Evolutionary conservation across 2,113 vertebrate genomes (phyloP).

Genomic region (Passer domesticus): DNA sequence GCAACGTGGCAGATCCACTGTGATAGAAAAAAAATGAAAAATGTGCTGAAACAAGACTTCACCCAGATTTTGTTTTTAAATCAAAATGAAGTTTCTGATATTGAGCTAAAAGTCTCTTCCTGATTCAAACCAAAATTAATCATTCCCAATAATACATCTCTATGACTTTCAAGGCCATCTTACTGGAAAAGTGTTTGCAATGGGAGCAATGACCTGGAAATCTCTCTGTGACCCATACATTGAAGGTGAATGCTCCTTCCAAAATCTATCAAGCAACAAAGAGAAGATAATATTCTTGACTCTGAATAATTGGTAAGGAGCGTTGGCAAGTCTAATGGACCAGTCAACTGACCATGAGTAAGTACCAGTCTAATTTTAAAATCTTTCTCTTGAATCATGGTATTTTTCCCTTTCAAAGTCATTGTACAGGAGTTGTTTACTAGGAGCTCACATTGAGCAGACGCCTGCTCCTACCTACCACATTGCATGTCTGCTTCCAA

Average conservation of each 20-base stretch:
- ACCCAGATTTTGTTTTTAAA: neutral
- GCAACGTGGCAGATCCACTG: neutral
- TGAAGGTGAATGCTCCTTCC: neutral
- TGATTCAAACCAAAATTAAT: neutral
- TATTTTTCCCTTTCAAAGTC: neutral
- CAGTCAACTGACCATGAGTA: neutral
- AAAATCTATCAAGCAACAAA: neutral
- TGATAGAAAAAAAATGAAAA: neutral
- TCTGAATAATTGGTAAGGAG: neutral
- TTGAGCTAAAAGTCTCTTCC: neutral
- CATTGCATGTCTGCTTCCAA: conserved; percentile 37
- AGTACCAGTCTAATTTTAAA: neutral
- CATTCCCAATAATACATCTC: neutral
- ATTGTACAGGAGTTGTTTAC: neutral
- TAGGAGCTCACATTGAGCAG: conserved; percentile 1
- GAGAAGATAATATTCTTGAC: neutral
- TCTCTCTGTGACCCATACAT: neutral
- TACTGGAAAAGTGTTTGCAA: neutral
- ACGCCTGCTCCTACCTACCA: conserved; percentile 18
- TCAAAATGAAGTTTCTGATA: neutral
- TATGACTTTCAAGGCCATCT: neutral
- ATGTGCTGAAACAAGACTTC: neutral
- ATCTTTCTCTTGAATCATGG: neutral
- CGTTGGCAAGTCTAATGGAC: neutral
- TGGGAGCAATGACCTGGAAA: neutral